These are phyloP conservation scores for Chloroceryle aenea DNA, from an alignment of 2,113 vertebrate species.

Conservation along the genomic window DNA sequence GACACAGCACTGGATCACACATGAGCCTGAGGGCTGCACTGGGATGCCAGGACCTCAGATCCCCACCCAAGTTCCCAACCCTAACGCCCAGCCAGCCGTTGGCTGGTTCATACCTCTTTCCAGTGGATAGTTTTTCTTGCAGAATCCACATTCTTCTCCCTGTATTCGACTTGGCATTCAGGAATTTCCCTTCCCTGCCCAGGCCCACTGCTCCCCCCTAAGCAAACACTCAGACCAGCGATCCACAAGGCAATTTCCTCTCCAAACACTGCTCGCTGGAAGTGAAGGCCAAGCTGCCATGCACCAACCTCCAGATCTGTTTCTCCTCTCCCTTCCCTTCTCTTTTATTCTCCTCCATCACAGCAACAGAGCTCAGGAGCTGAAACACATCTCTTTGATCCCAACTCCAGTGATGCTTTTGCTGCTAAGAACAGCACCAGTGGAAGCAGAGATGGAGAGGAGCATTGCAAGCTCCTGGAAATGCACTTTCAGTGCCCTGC, in stretches of 20 bases:
- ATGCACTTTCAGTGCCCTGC: not conserved
- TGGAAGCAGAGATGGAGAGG: not conserved
- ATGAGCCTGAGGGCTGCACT: not conserved
- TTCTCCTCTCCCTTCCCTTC: not conserved
- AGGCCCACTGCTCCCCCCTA: not conserved
- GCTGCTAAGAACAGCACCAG: not conserved
- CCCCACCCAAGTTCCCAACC: not conserved
- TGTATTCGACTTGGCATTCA: not conserved
- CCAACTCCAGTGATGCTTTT: not conserved
- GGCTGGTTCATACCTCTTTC: not conserved
- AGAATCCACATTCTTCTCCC: not conserved
- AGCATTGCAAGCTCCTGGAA: not conserved
- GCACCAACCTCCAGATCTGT: constrained; percentile 13
- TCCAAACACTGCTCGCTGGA: not conserved
- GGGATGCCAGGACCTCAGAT: not conserved
- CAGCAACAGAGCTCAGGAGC: not conserved
- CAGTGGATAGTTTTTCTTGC: not conserved
- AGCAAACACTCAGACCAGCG: not conserved
- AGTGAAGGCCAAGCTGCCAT: not conserved
- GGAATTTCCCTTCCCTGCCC: not conserved
- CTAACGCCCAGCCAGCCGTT: not conserved
- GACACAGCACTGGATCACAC: not conserved
- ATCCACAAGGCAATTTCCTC: constrained; percentile 55
- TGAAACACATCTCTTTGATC: not conserved
- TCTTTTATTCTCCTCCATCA: not conserved